A percentile compares a stretch with the other conserved stretches of the same genome.
These are phyloP conservation scores for Gadus chalcogrammus DNA, from an alignment of 2,113 vertebrate species.

Conservation along the genomic window DNA sequence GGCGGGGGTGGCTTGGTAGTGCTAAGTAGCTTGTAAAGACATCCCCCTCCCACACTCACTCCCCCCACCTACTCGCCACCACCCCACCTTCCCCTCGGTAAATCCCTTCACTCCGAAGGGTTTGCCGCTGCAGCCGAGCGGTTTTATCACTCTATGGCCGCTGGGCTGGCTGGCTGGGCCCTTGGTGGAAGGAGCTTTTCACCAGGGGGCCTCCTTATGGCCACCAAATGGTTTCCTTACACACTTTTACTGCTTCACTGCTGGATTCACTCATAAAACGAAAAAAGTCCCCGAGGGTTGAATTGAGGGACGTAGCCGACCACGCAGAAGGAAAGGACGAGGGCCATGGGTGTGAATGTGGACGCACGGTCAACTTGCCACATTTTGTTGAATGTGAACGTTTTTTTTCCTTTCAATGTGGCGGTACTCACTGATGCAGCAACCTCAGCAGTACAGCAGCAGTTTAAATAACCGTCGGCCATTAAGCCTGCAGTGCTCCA, in stretches of 20 bases:
- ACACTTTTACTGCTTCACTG: slow-evolving; percentile 49
- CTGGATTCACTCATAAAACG: slow-evolving; percentile 51
- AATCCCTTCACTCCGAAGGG: slow-evolving; percentile 28
- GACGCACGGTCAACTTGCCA: slow-evolving; percentile 49
- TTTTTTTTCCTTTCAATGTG: slow-evolving; percentile 11
- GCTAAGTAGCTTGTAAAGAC: slow-evolving; percentile 52
- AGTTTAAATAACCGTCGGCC: too few relatives aligned
- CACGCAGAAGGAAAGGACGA: slow-evolving; percentile 1
- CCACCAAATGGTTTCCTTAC: slow-evolving; percentile 42
- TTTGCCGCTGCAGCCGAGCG: slow-evolving; percentile 29
- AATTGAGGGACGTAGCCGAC: slow-evolving; percentile 45
- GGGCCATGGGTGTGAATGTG: slow-evolving; percentile 40
- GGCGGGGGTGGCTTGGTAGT: not conserved
- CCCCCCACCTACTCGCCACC: too few relatives aligned
- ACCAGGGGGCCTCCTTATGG: slow-evolving; percentile 37
- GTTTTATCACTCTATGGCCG: slow-evolving; percentile 47
- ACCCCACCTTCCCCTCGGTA: not conserved
- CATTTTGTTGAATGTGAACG: slow-evolving; percentile 17
- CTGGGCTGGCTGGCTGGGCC: slow-evolving; percentile 3
- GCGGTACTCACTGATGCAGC: not conserved
- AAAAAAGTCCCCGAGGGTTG: slow-evolving; percentile 20
- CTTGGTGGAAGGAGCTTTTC: slow-evolving; percentile 21
- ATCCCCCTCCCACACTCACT: slow-evolving; percentile 8
- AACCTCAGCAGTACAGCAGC: too few relatives aligned
- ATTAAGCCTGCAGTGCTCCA: slow-evolving; percentile 6